Conservation (phyloP, 2,113 vertebrate species). For the chimpanzee (Pan troglodytes) region NHGRI_mPanTro3-v2.1_pri NC_072412.2:70442001-70442500, state of each 20-base stretch:
- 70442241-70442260: not conserved
- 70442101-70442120: not conserved
- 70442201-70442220: not conserved
- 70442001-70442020: not conserved
- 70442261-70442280: not conserved
- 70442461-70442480: not conserved
- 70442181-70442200: not conserved
- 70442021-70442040: not conserved
- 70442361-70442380: not conserved
- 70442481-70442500: not conserved
- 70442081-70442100: not conserved
- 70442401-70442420: not conserved
- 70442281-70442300: not conserved
- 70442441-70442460: not conserved
- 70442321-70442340: not conserved
- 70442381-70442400: not conserved
- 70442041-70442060: not conserved
- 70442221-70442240: not conserved
- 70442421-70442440: not conserved
- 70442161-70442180: not conserved
- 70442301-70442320: not conserved
- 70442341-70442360: fast-evolving
- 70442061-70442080: not conserved
- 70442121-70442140: not conserved
- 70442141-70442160: not conserved